Conservation (phyloP, 2,113 vertebrate genomes). For the Syngnathus scovelli region DNA sequence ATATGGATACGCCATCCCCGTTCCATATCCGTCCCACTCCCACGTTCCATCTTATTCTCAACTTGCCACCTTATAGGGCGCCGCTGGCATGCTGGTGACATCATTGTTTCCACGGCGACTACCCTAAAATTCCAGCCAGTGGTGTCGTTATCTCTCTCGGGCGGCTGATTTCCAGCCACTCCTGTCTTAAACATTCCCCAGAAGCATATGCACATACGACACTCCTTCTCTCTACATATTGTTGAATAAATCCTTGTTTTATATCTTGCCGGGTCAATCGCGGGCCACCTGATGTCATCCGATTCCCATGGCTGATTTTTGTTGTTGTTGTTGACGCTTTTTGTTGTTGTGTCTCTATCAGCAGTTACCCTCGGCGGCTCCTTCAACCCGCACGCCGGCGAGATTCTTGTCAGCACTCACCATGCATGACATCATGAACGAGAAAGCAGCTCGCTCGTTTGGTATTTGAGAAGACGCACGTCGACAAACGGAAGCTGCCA, state of each 20-base stretch:
- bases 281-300: slow-evolving; percentile 54
- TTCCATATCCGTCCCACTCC: slow-evolving; percentile 17
- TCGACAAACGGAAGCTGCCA: no score
- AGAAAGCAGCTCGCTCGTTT: slow-evolving; percentile 30
- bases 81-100: slow-evolving; percentile 40
- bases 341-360: slow-evolving; percentile 37
- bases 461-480: slow-evolving; percentile 4
- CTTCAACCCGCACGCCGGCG: slow-evolving; percentile 34
- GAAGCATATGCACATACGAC: slow-evolving; percentile 12
- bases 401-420: slow-evolving; percentile 56
- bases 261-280: slow-evolving; percentile 37
- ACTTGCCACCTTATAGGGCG: slow-evolving; percentile 28
- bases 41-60: slow-evolving; percentile 11
- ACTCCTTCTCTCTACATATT: slow-evolving; percentile 12
- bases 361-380: slow-evolving; percentile 48
- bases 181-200: slow-evolving; percentile 8
- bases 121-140: slow-evolving; percentile 46
- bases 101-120: slow-evolving; percentile 60
- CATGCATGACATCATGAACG: slow-evolving; percentile 57
- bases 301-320: slow-evolving; percentile 43
- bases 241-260: slow-evolving; percentile 24
- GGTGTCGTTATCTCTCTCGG: slow-evolving; percentile 60
- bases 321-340: background rate
- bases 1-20: slow-evolving; percentile 20
- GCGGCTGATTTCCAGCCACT: slow-evolving; percentile 30